phyloP scores from a whole-genome alignment of 2,888 invertebrate species.

The Cheilosia impressa region DNA sequence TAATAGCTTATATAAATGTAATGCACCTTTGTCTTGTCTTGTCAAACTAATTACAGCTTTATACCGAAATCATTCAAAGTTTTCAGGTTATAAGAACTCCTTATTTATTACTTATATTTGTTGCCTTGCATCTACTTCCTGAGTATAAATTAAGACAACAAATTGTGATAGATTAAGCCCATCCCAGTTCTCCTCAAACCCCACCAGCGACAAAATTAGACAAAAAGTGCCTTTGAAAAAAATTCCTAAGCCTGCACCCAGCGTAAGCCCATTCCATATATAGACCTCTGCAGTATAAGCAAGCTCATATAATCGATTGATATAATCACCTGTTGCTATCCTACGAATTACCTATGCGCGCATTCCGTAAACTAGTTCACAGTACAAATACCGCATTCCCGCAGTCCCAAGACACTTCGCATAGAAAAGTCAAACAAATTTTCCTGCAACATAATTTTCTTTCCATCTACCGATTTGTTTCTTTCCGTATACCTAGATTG shows the following conservation, averaged over 20 bases:
- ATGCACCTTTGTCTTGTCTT: no score
- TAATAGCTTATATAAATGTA: no score
- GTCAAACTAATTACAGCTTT: no score
- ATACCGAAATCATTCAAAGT: no score
- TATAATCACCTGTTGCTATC: slow-evolving; percentile 58
- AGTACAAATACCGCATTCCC: not conserved
- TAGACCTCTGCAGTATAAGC: not conserved
- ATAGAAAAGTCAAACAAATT: slow-evolving; percentile 31
- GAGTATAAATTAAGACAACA: no score
- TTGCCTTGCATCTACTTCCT: no score
- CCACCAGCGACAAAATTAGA: slow-evolving; percentile 19
- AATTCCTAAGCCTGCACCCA: not conserved
- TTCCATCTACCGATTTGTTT: not conserved
- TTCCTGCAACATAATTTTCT: slow-evolving; percentile 11
- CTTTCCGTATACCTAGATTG: not conserved
- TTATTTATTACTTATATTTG: no score
- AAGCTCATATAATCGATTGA: slow-evolving; percentile 2
- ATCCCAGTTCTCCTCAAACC: no score
- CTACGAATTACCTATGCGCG: slow-evolving; percentile 45
- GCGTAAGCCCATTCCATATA: slow-evolving; percentile 1
- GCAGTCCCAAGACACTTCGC: slow-evolving; percentile 14
- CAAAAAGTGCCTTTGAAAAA: not conserved
- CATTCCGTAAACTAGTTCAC: slow-evolving; percentile 66
- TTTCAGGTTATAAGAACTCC: no score
- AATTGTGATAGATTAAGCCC: no score